Percentiles rank a stretch among this genome's conserved stretches.
These are phyloP conservation scores for Xiphias gladius DNA, from an alignment of 2,113 vertebrate genomes.

Conservation along the genomic window DNA sequence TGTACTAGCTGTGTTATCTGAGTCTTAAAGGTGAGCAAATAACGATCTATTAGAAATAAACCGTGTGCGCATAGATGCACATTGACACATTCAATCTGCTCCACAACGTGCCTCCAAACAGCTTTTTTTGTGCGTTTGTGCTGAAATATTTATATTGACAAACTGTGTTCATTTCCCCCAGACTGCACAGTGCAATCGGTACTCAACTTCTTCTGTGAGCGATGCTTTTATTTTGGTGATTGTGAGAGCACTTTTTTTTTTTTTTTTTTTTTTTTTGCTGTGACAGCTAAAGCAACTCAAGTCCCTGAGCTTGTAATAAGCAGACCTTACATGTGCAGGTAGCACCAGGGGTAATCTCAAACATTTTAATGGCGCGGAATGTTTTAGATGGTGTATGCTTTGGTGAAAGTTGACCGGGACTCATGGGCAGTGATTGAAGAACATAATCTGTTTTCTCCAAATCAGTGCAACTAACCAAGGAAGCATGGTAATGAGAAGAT, in stretches of 20 bases:
- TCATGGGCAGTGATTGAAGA: conserved; percentile 49
- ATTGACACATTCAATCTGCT: neutral
- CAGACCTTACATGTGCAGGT: conserved; percentile 1
- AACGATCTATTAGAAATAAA: conserved; percentile 17
- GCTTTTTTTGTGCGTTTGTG: neutral
- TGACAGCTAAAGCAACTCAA: conserved; percentile 43
- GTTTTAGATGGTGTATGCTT: neutral
- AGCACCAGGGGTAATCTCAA: conserved; percentile 40
- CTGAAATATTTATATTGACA: conserved; percentile 46
- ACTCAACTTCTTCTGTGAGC: conserved; percentile 36
- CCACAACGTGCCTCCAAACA: conserved; percentile 7
- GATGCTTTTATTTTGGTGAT: conserved; percentile 17
- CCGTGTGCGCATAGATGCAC: neutral
- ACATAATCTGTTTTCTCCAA: conserved; percentile 68
- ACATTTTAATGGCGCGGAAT: neutral
- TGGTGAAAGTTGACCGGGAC: conserved; percentile 40
- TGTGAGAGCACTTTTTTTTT: conserved; percentile 5
- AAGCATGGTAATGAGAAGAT: conserved; percentile 71
- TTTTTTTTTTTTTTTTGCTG: no score
- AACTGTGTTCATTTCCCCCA: conserved; percentile 26
- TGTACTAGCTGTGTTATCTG: neutral
- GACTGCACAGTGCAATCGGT: conserved; percentile 1
- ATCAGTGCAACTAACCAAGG: conserved; percentile 71
- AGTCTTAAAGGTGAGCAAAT: conserved; percentile 1
- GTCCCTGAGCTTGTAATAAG: conserved; percentile 20